phyloP scores from a whole-genome alignment of 30 jellyfish, hydroid and myxozoan genomes.

The Aurelia aurita region DNA sequence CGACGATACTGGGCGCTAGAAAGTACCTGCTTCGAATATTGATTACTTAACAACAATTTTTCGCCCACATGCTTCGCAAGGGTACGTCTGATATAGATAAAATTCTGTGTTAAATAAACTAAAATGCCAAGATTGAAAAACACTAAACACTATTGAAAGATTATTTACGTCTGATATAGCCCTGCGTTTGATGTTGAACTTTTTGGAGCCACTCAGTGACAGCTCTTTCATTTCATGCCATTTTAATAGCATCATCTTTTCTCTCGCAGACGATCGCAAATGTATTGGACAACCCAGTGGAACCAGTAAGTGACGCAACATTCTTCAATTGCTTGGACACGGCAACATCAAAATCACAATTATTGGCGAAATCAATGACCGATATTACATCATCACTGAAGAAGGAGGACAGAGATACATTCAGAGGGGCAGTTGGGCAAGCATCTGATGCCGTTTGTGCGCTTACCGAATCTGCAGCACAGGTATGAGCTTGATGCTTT shows the following conservation, averaged over 20 bases:
- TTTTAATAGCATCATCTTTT: not conserved
- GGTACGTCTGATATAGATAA: too few species aligned
- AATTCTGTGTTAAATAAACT: too few species aligned
- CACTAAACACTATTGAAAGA: too few species aligned
- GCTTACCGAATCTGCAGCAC: constrained; percentile 98
- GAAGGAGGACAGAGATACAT: constrained; percentile 86
- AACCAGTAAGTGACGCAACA: constrained; percentile 95
- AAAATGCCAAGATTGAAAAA: too few species aligned
- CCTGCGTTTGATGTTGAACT: too few species aligned
- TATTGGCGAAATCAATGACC: constrained; percentile 87
- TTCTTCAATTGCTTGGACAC: constrained; percentile 95
- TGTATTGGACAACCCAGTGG: constrained; percentile 94
- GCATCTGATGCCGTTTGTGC: constrained; percentile 98
- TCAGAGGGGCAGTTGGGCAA: constrained; percentile 86
- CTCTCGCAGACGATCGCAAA: constrained; percentile 70
- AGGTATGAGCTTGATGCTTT: constrained; percentile 34
- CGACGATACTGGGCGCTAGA: too few species aligned
- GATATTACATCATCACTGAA: constrained; percentile 85
- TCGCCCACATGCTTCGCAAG: too few species aligned
- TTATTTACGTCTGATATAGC: too few species aligned
- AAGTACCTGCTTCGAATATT: too few species aligned
- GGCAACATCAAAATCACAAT: constrained; percentile 94
- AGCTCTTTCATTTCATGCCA: too few species aligned
- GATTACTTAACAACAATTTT: too few species aligned
- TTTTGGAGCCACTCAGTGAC: too few species aligned